Percentiles rank a stretch among this genome's conserved stretches.
phyloP scores from a whole-genome alignment of 2,888 invertebrate species.

The Tipula lateralis region DNA sequence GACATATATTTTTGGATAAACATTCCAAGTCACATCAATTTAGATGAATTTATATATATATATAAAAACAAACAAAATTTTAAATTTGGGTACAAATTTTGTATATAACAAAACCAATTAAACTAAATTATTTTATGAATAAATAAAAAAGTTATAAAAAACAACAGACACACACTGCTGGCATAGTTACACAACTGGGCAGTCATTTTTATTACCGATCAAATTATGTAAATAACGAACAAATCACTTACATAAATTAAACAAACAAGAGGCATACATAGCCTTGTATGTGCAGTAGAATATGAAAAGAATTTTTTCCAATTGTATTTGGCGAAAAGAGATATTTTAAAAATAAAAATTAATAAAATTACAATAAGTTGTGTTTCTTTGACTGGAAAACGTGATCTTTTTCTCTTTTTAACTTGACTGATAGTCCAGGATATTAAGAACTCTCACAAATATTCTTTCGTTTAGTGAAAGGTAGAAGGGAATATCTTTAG shows the following conservation, averaged over 20 bases:
- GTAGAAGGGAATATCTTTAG: too few species aligned
- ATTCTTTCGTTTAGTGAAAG: too few species aligned
- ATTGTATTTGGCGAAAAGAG: neutral
- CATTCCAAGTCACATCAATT: neutral
- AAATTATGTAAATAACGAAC: conserved; percentile 3
- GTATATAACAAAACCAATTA: neutral
- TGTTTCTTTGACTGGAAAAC: neutral
- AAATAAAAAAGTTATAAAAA: neutral
- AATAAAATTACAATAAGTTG: neutral
- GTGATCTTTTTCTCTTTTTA: too few species aligned
- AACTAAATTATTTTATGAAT: conserved; percentile 13
- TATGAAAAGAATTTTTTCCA: neutral
- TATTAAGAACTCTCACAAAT: too few species aligned
- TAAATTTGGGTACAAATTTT: conserved; percentile 7
- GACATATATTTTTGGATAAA: neutral
- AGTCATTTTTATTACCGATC: neutral
- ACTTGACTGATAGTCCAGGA: too few species aligned
- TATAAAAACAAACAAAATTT: neutral
- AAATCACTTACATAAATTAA: neutral
- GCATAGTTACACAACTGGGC: neutral
- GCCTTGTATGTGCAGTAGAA: neutral
- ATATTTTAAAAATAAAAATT: neutral
- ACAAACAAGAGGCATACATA: neutral
- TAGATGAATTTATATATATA: conserved; percentile 4
- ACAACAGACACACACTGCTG: neutral